phyloP scores from a whole-genome alignment of 1,140 invertebrate species.

The Amphibalanus amphitrite region DNA sequence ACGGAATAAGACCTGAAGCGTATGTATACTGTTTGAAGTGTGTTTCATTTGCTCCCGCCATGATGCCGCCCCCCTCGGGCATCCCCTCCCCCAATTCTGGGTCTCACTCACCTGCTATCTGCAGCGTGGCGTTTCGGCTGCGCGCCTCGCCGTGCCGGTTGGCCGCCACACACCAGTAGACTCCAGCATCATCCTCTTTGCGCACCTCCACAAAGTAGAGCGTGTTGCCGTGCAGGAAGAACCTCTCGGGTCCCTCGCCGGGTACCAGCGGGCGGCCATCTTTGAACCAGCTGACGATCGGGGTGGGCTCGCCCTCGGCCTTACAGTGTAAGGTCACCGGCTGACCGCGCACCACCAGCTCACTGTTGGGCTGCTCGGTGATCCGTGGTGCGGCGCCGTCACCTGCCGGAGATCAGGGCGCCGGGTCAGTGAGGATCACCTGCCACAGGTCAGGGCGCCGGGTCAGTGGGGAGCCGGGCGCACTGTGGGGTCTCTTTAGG shows the following conservation, averaged over 20 bases:
- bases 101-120: slow-evolving; percentile 20
- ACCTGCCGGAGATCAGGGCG: not conserved
- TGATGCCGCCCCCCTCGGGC: no score
- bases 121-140: slow-evolving; percentile 18
- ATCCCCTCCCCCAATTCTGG: no score
- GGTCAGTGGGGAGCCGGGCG: not conserved
- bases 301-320: not conserved
- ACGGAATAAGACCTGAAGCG: no score
- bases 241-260: no score
- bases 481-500: no score
- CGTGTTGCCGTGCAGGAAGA: no score
- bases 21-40: no score
- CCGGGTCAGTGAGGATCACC: no score
- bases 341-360: not conserved
- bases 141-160: slow-evolving; percentile 15
- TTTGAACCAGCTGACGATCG: not conserved
- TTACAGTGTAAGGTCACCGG: not conserved
- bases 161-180: slow-evolving; percentile 17
- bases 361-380: not conserved
- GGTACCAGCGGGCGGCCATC: not conserved
- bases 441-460: not conserved
- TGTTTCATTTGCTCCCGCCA: no score
- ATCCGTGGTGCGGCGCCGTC: not conserved
- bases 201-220: no score
- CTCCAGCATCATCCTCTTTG: slow-evolving; percentile 20